A percentile compares a stretch with the other conserved stretches of the same genome.
These are phyloP conservation scores for Phylloscopus trochiloides DNA, from an alignment of 2,113 vertebrate species.

Conservation along the genomic window DNA sequence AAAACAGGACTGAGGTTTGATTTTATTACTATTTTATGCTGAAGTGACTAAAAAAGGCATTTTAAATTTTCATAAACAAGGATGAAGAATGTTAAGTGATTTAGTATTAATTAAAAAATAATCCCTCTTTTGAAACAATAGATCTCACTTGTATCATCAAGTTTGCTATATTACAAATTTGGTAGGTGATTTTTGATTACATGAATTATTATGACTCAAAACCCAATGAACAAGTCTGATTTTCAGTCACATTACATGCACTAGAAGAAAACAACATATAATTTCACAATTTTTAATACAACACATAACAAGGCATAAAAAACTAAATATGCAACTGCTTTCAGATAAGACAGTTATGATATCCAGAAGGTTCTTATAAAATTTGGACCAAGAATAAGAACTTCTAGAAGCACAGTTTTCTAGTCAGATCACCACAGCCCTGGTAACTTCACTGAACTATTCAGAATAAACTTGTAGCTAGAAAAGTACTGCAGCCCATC, in stretches of 20 bases:
- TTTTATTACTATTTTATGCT: not conserved
- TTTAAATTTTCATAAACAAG: not conserved
- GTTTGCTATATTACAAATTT: not conserved
- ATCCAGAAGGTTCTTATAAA: not conserved
- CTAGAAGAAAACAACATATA: not conserved
- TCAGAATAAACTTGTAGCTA: not conserved
- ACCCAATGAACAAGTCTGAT: not conserved
- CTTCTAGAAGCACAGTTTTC: not conserved
- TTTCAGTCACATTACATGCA: not conserved
- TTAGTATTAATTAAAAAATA: not conserved
- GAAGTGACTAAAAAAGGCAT: not conserved
- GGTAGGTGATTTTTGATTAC: not conserved
- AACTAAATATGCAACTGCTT: not conserved
- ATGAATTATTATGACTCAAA: not conserved
- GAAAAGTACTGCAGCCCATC: not conserved
- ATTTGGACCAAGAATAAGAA: not conserved
- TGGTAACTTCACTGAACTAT: not conserved
- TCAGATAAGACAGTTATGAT: not conserved
- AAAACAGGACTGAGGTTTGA: not conserved
- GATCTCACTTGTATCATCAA: not conserved
- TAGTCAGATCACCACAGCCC: not conserved
- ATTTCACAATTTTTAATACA: not conserved
- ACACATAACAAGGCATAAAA: not conserved
- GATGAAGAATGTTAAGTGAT: not conserved
- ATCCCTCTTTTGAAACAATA: not conserved